Base-by-base conservation (phyloP, 2,888 invertebrate species). In the Drosophila melanosoma region DNA sequence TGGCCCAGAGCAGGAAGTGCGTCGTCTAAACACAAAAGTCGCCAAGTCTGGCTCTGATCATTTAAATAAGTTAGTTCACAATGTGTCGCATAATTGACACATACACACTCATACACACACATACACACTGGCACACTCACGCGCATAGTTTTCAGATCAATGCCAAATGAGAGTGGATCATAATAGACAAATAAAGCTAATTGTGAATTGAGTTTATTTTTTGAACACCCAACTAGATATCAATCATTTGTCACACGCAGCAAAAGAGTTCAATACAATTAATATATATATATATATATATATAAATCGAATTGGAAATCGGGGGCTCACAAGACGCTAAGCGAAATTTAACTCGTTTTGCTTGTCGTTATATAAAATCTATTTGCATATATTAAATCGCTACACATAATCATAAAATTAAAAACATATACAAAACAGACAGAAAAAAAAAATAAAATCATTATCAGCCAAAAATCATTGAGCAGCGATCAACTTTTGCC, bases 181-280 rank as follows among this genome's bases (percentile, higher is more conserved):
- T 32, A 68, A 65, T 59, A 52, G 58, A 73, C 56, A 83, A 66
- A 86, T 70, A 64, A 74, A 63, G 38, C 66, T 68, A 87, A 89
- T 81, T 82, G 72, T 67, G 74, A 35, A 51, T 57, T 38, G 51
- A 38, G 45, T 45, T 4, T 45, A 56, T 52, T 36, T 76, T 76
- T 62, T 57, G 63, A 49, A 53, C 51, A 62, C 35, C 67, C 51
- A 58, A 36, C 58, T 64, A 74, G 72, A 74, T 64, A 89, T 84
- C 87, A 89, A 89, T 84, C 89, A 84, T 72, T 72, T 84, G 87
- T 78, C 82, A 71, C 33, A 68, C 82, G 67, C 33, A 68, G 35
- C 32, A 15, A 23, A 45, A 45, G 45, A 45, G 15, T 23, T 23
- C 15, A 45, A 23, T 15, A 23, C 23, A 45, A 23, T 15, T 4